Evolutionary conservation across 2,888 invertebrate species (phyloP).

Genomic region (Cerastis leucographa): DNA sequence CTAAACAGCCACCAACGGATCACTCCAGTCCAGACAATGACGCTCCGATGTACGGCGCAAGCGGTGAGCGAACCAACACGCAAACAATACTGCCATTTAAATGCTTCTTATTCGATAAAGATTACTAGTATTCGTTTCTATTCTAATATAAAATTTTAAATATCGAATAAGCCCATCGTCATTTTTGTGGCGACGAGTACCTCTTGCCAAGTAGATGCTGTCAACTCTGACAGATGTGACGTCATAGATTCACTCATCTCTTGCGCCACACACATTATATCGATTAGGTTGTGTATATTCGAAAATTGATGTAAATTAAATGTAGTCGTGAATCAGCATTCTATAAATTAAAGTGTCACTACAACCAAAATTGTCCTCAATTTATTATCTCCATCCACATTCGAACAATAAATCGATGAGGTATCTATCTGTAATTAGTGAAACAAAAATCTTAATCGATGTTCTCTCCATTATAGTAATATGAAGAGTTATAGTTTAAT

Average conservation of each 20-base stretch:
- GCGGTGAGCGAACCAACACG: constrained; percentile 70
- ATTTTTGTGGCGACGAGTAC: constrained; percentile 62
- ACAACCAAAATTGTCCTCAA: constrained; percentile 82
- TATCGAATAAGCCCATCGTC: constrained; percentile 57
- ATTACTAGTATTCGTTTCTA: constrained; percentile 58
- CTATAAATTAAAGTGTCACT: constrained; percentile 79
- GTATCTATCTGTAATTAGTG: constrained; percentile 76
- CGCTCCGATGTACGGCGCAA: constrained; percentile 70
- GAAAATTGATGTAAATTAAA: constrained; percentile 78
- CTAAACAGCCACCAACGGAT: constrained; percentile 78
- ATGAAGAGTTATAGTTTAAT: constrained; percentile 62
- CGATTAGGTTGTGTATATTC: constrained; percentile 84
- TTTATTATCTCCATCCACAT: constrained; percentile 88
- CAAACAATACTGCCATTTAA: constrained; percentile 64
- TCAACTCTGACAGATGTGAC: constrained; percentile 57
- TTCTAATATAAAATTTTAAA: constrained; percentile 61
- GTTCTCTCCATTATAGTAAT: constrained; percentile 67
- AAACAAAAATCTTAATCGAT: constrained; percentile 64
- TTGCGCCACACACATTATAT: constrained; percentile 78
- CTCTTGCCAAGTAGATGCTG: constrained; percentile 57
- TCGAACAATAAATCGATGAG: constrained; percentile 86
- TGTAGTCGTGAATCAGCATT: constrained; percentile 79
- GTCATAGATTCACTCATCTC: constrained; percentile 72
- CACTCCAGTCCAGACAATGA: constrained; percentile 71
- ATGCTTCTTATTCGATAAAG: constrained; percentile 61